Base-by-base conservation (phyloP, 1,140 invertebrate genomes). In the Rhopalosiphum padi region DNA sequence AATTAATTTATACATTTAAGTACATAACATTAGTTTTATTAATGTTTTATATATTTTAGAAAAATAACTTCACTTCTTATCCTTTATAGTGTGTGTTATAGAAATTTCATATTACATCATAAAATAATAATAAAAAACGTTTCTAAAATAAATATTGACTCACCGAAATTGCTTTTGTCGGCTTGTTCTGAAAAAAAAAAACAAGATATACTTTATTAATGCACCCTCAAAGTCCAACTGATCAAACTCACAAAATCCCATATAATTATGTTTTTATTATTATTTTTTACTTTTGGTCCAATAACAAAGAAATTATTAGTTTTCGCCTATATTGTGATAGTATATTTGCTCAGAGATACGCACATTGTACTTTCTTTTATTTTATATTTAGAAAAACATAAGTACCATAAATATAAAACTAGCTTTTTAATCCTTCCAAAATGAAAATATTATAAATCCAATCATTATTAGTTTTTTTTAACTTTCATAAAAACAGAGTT, bases 71-170 rank as follows among this genome's bases (percentile, higher is more conserved):
- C 15, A 77, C 82, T 37, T 41, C 82, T 23, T 85, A 43, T 21
- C 23, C 30, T 18, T 18, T 77, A 77, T n/a, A 77, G 60, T 77
- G 60, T 68, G 25, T n/a, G 30, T 77, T n/a, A n/a, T 77, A 77
- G 60, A 87, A 43, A 46, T 87, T 25, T 87, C 30, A 18, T n/a
- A 87, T 87, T 43, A 87, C 37, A 87, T 48, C 30, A 48, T 87
- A 87, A 87, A 51, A 88, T 88, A 88, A 88, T 88, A 88, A 48
- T 48, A 48, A 88, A 87, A 41, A 87, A 87, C 25, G 41, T 46
- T 87, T 87, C 18, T n/a, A 90, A 90, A 90, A 53, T 55, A 55
- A 90, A 90, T 55, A 90, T 89, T 90, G 51, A 90, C 35, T 90
- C 35, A 90, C n/a, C 37, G 51, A 90, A 90, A 90, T 90, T 90